phyloP scores from a whole-genome alignment of 2,888 invertebrate species.

The Callyntrura sp. region DNA sequence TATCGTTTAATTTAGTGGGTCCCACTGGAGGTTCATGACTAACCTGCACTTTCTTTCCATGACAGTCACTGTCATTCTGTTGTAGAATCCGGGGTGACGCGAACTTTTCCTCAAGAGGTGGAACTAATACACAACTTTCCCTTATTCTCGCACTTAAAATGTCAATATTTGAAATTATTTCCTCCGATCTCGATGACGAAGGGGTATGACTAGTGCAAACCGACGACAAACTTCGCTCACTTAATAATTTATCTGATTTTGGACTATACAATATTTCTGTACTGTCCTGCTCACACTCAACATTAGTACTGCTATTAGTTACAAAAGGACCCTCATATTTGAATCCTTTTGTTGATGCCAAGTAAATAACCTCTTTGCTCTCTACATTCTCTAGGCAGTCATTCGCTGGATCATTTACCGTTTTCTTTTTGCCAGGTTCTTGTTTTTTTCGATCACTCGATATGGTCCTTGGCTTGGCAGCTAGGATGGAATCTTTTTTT shows the following conservation, averaged over 20 bases:
- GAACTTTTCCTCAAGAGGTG: slow-evolving; percentile 44
- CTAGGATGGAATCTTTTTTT: too few relatives aligned
- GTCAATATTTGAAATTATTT: slow-evolving; percentile 66
- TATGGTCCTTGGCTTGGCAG: too few relatives aligned
- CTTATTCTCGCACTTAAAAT: slow-evolving; percentile 58
- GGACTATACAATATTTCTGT: slow-evolving; percentile 58
- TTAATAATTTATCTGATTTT: slow-evolving; percentile 38
- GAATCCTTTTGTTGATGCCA: slow-evolving; percentile 46
- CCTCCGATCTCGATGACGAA: slow-evolving; percentile 41
- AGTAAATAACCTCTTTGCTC: slow-evolving; percentile 54
- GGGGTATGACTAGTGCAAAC: slow-evolving; percentile 31
- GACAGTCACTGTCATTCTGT: too few relatives aligned
- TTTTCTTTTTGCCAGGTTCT: background rate
- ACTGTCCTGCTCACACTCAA: slow-evolving; percentile 22
- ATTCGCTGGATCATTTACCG: background rate
- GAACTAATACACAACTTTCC: slow-evolving; percentile 54
- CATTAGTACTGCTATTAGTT: background rate
- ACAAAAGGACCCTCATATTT: slow-evolving; percentile 68
- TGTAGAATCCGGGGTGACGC: background rate
- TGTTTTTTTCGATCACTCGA: too few relatives aligned
- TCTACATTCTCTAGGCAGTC: background rate
- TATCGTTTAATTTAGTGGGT: background rate
- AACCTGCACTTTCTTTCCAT: background rate
- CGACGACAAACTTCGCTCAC: slow-evolving; percentile 37
- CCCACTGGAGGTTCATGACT: slow-evolving; percentile 6